Conservation (phyloP, 53 echinoderm and acorn worm species). For the Patiria pectinifera region DNA sequence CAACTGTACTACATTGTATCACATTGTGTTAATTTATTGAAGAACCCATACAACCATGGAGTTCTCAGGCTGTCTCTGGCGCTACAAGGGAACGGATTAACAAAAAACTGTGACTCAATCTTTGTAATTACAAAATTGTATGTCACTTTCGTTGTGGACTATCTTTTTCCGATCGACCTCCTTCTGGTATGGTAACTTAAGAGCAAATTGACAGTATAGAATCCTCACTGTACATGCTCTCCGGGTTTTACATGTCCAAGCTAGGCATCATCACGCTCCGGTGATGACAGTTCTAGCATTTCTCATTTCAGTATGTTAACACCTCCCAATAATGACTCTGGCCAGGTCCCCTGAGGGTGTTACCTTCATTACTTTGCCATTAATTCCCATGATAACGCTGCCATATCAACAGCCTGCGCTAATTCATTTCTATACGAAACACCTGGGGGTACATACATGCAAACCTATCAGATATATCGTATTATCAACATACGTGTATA, state of each 20-base stretch:
- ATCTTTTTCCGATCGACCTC: too few species aligned
- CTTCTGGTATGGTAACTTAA: too few species aligned
- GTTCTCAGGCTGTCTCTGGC: too few species aligned
- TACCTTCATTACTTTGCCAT: slow-evolving; percentile 43
- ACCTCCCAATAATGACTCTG: slow-evolving; percentile 30
- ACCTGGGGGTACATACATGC: slow-evolving; percentile 20
- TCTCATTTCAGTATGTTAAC: slow-evolving; percentile 3
- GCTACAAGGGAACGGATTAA: too few species aligned
- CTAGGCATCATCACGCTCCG: background rate
- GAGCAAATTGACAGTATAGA: background rate
- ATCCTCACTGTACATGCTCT: background rate
- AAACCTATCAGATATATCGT: background rate
- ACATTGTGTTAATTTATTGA: too few species aligned
- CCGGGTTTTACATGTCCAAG: background rate
- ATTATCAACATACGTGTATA: background rate
- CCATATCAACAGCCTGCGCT: slow-evolving; percentile 27
- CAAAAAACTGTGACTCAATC: too few species aligned
- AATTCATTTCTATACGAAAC: slow-evolving; percentile 40
- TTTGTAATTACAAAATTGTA: too few species aligned
- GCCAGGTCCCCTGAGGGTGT: background rate
- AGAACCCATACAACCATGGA: too few species aligned
- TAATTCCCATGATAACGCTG: slow-evolving; percentile 16
- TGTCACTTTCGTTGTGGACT: too few species aligned
- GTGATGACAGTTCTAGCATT: background rate
- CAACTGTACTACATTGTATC: too few species aligned